Conservation (phyloP, 2,797 vertebrate genomes). For the Cynodonichthys magdalenae region DNA sequence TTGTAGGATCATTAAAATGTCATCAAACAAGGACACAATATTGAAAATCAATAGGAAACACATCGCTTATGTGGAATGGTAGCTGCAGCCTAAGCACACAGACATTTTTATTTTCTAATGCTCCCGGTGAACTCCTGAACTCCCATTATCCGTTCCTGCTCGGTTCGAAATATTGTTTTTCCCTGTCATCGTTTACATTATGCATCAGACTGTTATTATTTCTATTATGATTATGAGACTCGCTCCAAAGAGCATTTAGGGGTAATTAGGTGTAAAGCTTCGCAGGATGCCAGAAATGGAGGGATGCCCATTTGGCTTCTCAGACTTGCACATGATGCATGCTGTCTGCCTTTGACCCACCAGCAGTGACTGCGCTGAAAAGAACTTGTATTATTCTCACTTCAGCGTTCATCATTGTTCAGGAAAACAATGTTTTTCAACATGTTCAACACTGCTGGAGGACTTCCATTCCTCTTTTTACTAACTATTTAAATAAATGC, state of each 20-base stretch:
- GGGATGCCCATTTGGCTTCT: conserved; percentile 48
- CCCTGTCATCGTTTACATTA: conserved; percentile 74
- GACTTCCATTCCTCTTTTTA: too few species aligned
- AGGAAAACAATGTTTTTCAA: too few species aligned
- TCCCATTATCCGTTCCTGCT: conserved; percentile 65
- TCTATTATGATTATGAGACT: conserved; percentile 69
- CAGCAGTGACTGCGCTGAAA: conserved; percentile 32
- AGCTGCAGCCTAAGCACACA: conserved; percentile 31
- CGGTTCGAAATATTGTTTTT: conserved; percentile 60
- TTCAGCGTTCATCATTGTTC: not conserved
- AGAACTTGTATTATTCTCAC: not conserved
- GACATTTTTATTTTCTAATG: conserved; percentile 62
- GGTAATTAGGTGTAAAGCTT: conserved; percentile 74
- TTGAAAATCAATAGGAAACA: conserved; percentile 58
- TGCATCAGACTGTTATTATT: conserved; percentile 74
- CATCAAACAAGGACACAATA: conserved; percentile 52
- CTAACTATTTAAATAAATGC: too few species aligned
- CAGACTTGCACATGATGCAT: conserved; percentile 26
- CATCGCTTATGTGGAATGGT: conserved; percentile 43
- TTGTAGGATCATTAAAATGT: conserved; percentile 59
- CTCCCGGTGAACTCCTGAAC: conserved; percentile 79
- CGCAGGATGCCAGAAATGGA: conserved; percentile 52
- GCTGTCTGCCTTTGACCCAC: conserved; percentile 38
- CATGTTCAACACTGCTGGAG: too few species aligned
- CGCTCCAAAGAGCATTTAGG: conserved; percentile 65